phyloP scores from a whole-genome alignment of 2,113 vertebrate species.

The Athene cunicularia region DNA sequence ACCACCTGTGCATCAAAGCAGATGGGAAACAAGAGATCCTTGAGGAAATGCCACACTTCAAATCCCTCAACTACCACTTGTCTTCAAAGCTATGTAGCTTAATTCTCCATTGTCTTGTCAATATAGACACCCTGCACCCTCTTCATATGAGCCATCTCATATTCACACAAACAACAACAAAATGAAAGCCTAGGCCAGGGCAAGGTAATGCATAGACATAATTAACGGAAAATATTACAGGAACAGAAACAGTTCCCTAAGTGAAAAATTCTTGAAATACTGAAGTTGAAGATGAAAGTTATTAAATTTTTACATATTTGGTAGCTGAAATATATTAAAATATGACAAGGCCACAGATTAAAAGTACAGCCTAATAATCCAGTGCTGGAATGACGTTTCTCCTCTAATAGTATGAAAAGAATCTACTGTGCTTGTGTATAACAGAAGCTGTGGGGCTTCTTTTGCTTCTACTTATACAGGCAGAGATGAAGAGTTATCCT shows the following conservation, averaged over 20 bases:
- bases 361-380: not conserved
- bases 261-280: not conserved
- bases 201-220: not conserved
- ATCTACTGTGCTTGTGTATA: not conserved
- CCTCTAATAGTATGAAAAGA: not conserved
- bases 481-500: not conserved
- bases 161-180: slow-evolving; percentile 11
- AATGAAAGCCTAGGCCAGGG: not conserved
- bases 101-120: slow-evolving; percentile 41
- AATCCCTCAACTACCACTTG: slow-evolving; percentile 45
- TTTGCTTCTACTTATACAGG: not conserved
- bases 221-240: not conserved
- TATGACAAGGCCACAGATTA: not conserved
- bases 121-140: not conserved
- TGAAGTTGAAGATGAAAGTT: not conserved
- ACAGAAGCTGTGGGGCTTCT: not conserved
- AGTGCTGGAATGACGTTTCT: not conserved
- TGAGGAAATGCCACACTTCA: slow-evolving; percentile 48
- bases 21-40: slow-evolving; percentile 40
- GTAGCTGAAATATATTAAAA: not conserved
- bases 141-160: not conserved
- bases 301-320: not conserved
- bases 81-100: slow-evolving; percentile 27
- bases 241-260: not conserved
- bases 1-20: slow-evolving; percentile 19